Evolutionary conservation across 2,113 vertebrate genomes (phyloP).

Genomic region (Prolemur simus): DNA sequence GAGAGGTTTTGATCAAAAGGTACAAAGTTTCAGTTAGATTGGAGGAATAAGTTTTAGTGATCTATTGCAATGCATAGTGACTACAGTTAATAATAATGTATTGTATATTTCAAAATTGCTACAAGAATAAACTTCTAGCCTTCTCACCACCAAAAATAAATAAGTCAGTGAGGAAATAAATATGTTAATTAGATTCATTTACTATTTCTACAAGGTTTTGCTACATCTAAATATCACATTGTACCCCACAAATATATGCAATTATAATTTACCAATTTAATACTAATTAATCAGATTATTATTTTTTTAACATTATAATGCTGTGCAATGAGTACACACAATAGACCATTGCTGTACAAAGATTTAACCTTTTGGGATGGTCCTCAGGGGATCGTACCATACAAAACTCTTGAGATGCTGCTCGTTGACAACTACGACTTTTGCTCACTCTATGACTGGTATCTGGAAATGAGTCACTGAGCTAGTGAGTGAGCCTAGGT

Average conservation of each 20-base stretch:
- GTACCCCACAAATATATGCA: background rate
- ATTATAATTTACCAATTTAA: background rate
- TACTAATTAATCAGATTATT: too few species aligned
- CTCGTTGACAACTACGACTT: background rate
- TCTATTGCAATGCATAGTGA: background rate
- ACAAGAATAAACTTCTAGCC: background rate
- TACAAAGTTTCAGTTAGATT: background rate
- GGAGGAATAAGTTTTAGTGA: background rate
- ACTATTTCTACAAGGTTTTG: background rate
- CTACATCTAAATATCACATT: background rate
- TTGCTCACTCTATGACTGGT: background rate
- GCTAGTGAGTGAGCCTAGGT: background rate
- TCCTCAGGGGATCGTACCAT: background rate
- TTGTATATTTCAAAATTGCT: background rate
- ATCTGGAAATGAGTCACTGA: background rate
- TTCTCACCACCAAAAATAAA: background rate
- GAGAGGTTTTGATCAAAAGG: background rate
- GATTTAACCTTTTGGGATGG: background rate
- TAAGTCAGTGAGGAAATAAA: background rate
- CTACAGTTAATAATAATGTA: background rate
- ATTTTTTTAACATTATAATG: background rate
- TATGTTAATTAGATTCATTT: background rate
- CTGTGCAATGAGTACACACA: background rate
- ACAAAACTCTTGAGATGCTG: background rate
- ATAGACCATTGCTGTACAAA: background rate